These are phyloP conservation scores for Panthera uncia DNA, from an alignment of 2,113 vertebrate genomes.

Conservation along the genomic window DNA sequence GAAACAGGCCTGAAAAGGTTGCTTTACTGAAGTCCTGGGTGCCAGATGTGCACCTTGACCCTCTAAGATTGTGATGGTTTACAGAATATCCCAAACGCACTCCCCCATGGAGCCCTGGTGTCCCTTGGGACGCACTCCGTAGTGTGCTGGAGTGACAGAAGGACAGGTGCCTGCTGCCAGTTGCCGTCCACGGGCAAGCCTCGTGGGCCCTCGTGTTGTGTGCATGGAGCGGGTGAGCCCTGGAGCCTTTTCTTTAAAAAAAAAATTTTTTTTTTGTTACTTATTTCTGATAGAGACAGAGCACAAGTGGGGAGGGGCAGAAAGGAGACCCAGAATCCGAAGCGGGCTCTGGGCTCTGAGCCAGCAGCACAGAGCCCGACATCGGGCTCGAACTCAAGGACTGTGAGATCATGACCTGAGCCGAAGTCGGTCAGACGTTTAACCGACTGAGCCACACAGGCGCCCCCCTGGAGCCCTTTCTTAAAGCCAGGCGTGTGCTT, in stretches of 20 bases:
- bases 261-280: too few species aligned
- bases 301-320: too few species aligned
- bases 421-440: too few species aligned
- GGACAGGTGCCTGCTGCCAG: background rate
- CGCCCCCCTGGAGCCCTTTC: background rate
- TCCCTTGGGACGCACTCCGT: rapidly evolving
- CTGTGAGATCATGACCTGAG: too few species aligned
- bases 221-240: too few species aligned
- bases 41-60: background rate
- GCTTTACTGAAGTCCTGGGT: background rate
- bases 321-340: too few species aligned
- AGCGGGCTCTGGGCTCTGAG: too few species aligned
- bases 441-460: too few species aligned
- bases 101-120: background rate
- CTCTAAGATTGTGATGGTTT: background rate
- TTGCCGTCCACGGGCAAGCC: background rate
- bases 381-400: too few species aligned
- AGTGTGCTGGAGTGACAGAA: background rate
- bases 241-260: background rate
- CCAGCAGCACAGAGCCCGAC: too few species aligned
- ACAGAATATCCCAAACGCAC: background rate
- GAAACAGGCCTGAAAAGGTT: background rate
- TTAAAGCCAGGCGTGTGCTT: background rate
- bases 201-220: background rate
- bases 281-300: too few species aligned